Percentiles rank a stretch among this genome's conserved stretches.
Evolutionary conservation across 1,140 invertebrate species (phyloP).

Genomic region (Meloidogyne floridensis): DNA sequence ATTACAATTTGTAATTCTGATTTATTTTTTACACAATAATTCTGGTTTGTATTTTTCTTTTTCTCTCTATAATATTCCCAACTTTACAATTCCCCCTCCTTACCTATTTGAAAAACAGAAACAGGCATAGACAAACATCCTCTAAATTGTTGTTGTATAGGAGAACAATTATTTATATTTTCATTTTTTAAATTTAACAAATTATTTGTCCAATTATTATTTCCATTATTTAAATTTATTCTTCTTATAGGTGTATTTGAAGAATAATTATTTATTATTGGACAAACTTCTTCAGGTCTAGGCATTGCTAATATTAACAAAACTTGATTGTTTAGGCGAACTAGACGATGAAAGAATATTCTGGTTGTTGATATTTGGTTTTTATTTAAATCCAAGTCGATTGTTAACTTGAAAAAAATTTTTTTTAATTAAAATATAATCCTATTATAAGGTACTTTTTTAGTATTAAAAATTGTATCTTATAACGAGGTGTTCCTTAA

Average conservation of each 20-base stretch:
- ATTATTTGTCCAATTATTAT: slow-evolving; percentile 8
- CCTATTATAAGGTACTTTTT: too few species aligned
- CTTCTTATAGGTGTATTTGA: neutral
- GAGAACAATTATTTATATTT: neutral
- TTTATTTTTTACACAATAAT: neutral
- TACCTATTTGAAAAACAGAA: slow-evolving; percentile 55
- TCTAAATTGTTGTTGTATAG: slow-evolving; percentile 28
- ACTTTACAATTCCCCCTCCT: neutral
- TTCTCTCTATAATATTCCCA: neutral
- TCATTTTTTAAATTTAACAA: neutral
- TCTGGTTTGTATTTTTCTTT: neutral
- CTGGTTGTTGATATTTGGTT: slow-evolving; percentile 33
- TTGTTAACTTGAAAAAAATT: slow-evolving; percentile 24
- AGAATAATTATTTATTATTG: neutral
- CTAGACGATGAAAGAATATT: slow-evolving; percentile 36
- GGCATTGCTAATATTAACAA: slow-evolving; percentile 51
- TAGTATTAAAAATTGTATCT: too few species aligned
- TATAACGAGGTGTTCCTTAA: too few species aligned
- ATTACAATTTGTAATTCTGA: neutral
- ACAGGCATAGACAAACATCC: slow-evolving; percentile 47
- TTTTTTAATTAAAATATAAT: neutral
- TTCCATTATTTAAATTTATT: neutral
- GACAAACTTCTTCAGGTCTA: slow-evolving; percentile 49
- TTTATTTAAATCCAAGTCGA: slow-evolving; percentile 45
- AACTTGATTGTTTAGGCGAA: slow-evolving; percentile 43